Percentiles rank a stretch among this genome's conserved stretches.
Evolutionary conservation across 2,797 vertebrate genomes (phyloP).

Genomic region (Fistularia commersonii): DNA sequence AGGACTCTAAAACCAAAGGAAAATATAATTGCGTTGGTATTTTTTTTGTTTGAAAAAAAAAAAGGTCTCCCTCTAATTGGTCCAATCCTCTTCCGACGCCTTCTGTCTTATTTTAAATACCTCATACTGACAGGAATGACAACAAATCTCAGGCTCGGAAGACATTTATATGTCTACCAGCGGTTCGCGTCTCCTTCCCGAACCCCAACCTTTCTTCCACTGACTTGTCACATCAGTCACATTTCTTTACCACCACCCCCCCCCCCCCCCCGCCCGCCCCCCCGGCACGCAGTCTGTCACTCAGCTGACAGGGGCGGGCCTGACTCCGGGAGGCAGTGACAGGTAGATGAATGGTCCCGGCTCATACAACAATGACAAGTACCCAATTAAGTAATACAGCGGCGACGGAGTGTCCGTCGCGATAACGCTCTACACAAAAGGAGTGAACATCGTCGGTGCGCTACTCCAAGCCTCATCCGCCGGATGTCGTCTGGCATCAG

Average conservation of each 20-base stretch:
- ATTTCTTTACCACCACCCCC: slow-evolving; percentile 19
- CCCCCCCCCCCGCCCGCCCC: not conserved
- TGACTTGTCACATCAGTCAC: slow-evolving; percentile 40
- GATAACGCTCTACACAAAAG: slow-evolving; percentile 15
- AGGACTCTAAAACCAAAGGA: too few relatives aligned
- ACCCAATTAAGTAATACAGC: slow-evolving; percentile 44
- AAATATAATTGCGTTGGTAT: too few relatives aligned
- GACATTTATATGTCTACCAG: slow-evolving; percentile 27
- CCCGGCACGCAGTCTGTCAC: slow-evolving; percentile 47
- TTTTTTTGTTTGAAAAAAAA: too few relatives aligned
- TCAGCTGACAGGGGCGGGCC: slow-evolving; percentile 38
- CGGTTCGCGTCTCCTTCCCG: slow-evolving; percentile 18
- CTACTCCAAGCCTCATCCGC: not conserved
- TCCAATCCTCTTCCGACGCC: not conserved
- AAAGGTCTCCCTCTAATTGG: too few relatives aligned
- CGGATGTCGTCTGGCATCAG: too few relatives aligned
- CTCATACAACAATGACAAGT: slow-evolving; percentile 35
- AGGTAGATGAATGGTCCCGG: slow-evolving; percentile 53
- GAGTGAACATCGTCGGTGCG: too few relatives aligned
- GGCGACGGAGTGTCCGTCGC: slow-evolving; percentile 25
- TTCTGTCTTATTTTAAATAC: not conserved
- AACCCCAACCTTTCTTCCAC: slow-evolving; percentile 18
- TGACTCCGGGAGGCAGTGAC: slow-evolving; percentile 35
- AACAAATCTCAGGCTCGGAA: too few relatives aligned
- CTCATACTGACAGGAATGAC: too few relatives aligned